phyloP scores from a whole-genome alignment of 30 jellyfish, hydroid and myxozoan genomes.

The Calvadosia cruxmelitensis region DNA sequence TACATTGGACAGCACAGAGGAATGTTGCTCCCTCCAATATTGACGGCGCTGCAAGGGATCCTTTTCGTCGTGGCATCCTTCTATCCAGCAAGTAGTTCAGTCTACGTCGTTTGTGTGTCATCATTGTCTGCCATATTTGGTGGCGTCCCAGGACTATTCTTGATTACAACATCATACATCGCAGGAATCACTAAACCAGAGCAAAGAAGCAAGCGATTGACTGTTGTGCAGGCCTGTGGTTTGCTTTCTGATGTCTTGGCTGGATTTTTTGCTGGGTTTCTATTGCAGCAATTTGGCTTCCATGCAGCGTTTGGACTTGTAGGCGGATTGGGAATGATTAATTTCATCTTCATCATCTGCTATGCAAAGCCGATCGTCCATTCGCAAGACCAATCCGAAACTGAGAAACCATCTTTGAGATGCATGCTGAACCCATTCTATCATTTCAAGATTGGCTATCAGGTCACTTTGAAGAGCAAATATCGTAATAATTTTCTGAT shows the following conservation, averaged over 20 bases:
- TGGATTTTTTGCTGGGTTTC: background rate
- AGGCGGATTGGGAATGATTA: background rate
- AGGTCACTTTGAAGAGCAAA: background rate
- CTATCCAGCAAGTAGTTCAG: background rate
- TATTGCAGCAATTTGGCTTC: too few species aligned
- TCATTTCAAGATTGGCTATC: background rate
- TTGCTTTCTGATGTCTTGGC: background rate
- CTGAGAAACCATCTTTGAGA: too few species aligned
- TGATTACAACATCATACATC: background rate
- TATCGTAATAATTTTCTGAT: background rate
- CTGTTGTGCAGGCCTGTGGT: background rate
- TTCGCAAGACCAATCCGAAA: too few species aligned
- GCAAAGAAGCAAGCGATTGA: background rate
- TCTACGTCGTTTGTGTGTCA: background rate
- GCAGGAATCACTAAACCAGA: background rate
- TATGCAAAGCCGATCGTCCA: too few species aligned
- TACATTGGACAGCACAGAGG: background rate
- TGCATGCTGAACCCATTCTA: background rate
- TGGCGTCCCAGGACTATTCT: background rate
- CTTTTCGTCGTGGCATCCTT: background rate
- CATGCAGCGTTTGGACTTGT: too few species aligned
- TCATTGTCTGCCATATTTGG: background rate
- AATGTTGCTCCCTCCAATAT: background rate
- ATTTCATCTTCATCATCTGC: background rate
- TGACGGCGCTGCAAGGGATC: background rate